Base-by-base conservation (phyloP, 2,888 invertebrate genomes). In the Abscondita cerata region DNA sequence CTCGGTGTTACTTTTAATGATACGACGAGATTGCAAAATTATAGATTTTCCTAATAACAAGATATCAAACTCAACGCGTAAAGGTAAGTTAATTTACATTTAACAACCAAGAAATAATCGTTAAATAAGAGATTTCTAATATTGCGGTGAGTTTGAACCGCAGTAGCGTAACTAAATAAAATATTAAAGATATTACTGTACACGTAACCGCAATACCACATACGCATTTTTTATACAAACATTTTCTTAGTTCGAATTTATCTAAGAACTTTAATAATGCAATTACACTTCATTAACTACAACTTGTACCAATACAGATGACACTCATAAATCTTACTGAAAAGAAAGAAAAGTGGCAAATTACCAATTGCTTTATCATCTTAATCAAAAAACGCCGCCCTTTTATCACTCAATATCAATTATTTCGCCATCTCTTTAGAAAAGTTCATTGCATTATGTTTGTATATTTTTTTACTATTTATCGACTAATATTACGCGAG, bases 311-410 rank as follows among this genome's bases (percentile, higher is more conserved):
- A 60, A 54, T 60, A 60, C 31, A 54, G 54, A 60, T 36, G 46
- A 31, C 47, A n/a, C 54, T 25, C 60, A 60, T 60, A 60, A 60
- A 60, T 60, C 60, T 60, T 34, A 60, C 48, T 60, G 54, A 60
- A 60, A 55, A 40, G 31, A 55, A 50, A 54, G 54, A 53, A 60
- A 50, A 25, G 54, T 55, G 48, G 54, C 53, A 60, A 60, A 54
- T 60, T 53, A 50, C 54, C 50, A 50, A 60, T 60, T 54, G 50
- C 40, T 38, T 53, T 59, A 59, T 59, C 59, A 25, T 52, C 59
- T 47, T 47, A 47, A 52, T 58, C 52, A 58, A 51, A 52, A 59
- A 59, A 15, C 52, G 15, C 59, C 59, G 59, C 36, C 48, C 47
- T 46, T 25, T 38, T 34, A 51, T 51, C 51, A 12, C 54, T 40